Conservation (phyloP, 2,888 invertebrate species). For the Auanema freiburgensis region DNA sequence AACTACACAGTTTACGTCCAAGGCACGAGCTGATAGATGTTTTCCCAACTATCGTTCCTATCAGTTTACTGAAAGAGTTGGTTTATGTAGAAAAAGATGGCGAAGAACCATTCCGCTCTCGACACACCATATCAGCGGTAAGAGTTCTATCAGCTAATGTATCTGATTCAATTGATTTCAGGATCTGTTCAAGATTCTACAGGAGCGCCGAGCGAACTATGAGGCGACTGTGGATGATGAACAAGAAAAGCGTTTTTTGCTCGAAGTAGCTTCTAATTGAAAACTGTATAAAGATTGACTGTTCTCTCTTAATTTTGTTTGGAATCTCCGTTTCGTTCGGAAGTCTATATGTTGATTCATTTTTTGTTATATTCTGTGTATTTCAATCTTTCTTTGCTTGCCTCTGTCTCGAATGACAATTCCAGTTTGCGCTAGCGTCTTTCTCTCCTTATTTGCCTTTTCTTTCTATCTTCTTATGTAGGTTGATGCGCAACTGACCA, state of each 20-base stretch:
- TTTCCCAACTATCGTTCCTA: constrained; percentile 38
- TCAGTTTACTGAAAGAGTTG: constrained; percentile 33
- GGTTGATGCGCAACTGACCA: no score
- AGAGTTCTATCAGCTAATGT: not conserved
- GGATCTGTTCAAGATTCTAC: not conserved
- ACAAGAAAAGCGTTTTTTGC: not conserved
- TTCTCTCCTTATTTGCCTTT: not conserved
- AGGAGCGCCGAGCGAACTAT: not conserved
- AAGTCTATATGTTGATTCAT: not conserved
- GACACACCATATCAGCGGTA: constrained; percentile 29
- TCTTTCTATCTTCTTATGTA: no score
- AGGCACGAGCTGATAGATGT: constrained; percentile 49
- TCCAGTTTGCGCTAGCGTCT: not conserved
- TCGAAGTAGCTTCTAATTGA: not conserved
- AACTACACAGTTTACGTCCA: constrained; percentile 44
- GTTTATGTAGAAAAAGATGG: constrained; percentile 46
- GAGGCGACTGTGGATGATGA: not conserved
- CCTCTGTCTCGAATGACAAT: constrained; percentile 1
- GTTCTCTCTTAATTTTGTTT: not conserved
- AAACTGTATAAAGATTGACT: no score
- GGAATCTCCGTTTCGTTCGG: not conserved
- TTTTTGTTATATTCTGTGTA: not conserved
- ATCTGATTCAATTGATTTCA: no score
- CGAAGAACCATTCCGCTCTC: constrained; percentile 45
- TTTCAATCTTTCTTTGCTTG: not conserved